These are phyloP conservation scores for Asobara japonica DNA, from an alignment of 1,140 invertebrate species.

Conservation along the genomic window DNA sequence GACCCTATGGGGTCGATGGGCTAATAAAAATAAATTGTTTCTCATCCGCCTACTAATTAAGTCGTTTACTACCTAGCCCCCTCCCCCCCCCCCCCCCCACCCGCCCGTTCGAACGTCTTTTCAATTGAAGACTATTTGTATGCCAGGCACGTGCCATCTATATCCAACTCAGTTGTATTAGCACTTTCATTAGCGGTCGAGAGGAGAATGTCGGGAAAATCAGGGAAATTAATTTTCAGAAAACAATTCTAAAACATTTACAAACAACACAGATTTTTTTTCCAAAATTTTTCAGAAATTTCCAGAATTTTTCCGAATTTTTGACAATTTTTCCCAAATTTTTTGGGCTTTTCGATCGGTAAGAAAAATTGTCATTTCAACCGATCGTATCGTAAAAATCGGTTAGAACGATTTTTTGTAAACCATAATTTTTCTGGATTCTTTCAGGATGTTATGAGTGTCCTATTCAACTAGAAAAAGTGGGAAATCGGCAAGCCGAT, in stretches of 20 bases:
- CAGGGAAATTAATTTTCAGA: neutral
- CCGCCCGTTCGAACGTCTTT: slow-evolving; percentile 21
- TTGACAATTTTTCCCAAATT: too few relatives aligned
- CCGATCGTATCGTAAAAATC: too few relatives aligned
- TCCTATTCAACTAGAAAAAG: too few relatives aligned
- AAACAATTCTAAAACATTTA: neutral
- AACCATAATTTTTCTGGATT: too few relatives aligned
- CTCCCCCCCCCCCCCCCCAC: neutral
- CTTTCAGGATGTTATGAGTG: too few relatives aligned
- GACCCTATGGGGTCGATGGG: slow-evolving; percentile 15
- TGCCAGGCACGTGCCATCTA: slow-evolving; percentile 23
- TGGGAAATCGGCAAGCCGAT: too few relatives aligned
- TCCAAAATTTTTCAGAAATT: too few relatives aligned
- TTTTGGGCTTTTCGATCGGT: too few relatives aligned
- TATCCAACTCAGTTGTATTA: neutral
- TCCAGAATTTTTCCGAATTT: too few relatives aligned
- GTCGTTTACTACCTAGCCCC: slow-evolving; percentile 40
- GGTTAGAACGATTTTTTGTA: too few relatives aligned
- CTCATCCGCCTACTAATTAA: slow-evolving; percentile 46
- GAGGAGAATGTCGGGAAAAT: neutral
- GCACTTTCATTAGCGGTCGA: slow-evolving; percentile 26
- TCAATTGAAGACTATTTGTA: slow-evolving; percentile 26
- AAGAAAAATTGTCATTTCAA: too few relatives aligned
- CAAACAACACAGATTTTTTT: too few relatives aligned
- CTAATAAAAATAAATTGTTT: slow-evolving; percentile 57